phyloP scores from a whole-genome alignment of 2,797 vertebrate genomes.

The Apogon hyalosoma region DNA sequence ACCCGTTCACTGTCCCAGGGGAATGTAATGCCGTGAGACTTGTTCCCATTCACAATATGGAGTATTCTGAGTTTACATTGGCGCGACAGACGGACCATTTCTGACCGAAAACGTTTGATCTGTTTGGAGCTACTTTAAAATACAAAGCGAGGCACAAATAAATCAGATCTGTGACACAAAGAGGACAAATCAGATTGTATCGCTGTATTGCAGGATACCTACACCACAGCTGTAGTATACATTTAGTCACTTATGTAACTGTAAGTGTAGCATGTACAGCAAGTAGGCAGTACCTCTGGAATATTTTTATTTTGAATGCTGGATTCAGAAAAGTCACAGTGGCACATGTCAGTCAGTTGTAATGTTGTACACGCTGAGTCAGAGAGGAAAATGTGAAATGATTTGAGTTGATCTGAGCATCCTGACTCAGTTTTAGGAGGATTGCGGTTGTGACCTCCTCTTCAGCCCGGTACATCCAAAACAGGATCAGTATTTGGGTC shows the following conservation, averaged over 20 bases:
- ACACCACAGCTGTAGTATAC: constrained; percentile 66
- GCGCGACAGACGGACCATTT: constrained; percentile 30
- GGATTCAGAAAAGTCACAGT: constrained; percentile 29
- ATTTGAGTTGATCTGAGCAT: constrained; percentile 2
- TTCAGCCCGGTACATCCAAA: constrained; percentile 10
- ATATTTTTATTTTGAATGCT: constrained; percentile 46
- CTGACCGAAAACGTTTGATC: constrained; percentile 33
- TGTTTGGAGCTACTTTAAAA: constrained; percentile 25
- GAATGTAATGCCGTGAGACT: constrained; percentile 89
- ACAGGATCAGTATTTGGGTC: constrained; percentile 4
- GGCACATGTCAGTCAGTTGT: background rate
- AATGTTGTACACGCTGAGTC: constrained; percentile 4
- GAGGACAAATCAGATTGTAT: constrained; percentile 34
- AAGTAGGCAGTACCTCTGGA: constrained; percentile 43
- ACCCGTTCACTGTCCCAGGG: constrained; percentile 94
- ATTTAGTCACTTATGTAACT: constrained; percentile 71
- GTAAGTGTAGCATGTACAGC: constrained; percentile 75
- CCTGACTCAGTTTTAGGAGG: constrained; percentile 20
- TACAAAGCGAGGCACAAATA: constrained; percentile 18
- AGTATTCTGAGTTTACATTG: constrained; percentile 21
- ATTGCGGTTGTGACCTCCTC: constrained; percentile 10
- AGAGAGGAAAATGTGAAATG: constrained; percentile 24
- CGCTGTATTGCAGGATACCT: constrained; percentile 43
- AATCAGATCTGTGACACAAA: constrained; percentile 7
- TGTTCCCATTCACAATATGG: constrained; percentile 10